A percentile compares a stretch with the other conserved stretches of the same genome.
These are phyloP conservation scores for Paguma larvata DNA, from an alignment of 2,797 vertebrate species.

Conservation along the genomic window DNA sequence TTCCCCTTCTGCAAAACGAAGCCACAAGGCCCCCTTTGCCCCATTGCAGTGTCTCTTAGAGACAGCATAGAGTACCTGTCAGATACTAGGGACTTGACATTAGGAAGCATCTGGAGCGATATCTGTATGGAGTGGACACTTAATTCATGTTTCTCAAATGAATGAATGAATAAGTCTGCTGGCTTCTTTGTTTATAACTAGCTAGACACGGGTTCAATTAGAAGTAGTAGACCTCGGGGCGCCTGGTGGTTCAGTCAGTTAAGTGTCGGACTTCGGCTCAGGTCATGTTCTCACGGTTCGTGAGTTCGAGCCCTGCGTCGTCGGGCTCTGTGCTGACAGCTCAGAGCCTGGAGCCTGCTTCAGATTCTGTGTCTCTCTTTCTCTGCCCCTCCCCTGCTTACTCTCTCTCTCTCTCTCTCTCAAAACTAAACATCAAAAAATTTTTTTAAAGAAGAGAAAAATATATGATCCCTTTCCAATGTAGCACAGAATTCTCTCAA, in stretches of 20 bases:
- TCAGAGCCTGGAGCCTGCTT: too few species aligned
- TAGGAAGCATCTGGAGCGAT: not conserved
- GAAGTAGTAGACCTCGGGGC: not conserved
- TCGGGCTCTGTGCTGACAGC: too few species aligned
- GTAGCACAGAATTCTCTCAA: not conserved
- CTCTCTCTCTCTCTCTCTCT: too few species aligned
- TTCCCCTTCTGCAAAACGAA: not conserved
- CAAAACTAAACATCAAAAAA: too few species aligned
- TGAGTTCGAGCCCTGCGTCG: too few species aligned
- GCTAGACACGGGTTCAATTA: not conserved
- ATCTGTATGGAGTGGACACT: not conserved
- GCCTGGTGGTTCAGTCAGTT: too few species aligned
- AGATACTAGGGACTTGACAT: not conserved
- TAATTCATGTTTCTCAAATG: not conserved
- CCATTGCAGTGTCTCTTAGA: not conserved
- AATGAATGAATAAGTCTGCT: not conserved
- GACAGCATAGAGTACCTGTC: not conserved
- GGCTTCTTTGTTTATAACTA: constrained; percentile 5
- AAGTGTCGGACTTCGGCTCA: too few species aligned
- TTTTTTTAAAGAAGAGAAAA: not conserved
- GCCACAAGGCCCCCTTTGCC: not conserved
- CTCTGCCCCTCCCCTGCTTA: too few species aligned
- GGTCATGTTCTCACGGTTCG: too few species aligned
- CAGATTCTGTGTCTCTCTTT: too few species aligned
- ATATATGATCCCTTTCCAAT: not conserved